Conservation (phyloP, 2,113 vertebrate species). For the Chiloscyllium plagiosum region DNA sequence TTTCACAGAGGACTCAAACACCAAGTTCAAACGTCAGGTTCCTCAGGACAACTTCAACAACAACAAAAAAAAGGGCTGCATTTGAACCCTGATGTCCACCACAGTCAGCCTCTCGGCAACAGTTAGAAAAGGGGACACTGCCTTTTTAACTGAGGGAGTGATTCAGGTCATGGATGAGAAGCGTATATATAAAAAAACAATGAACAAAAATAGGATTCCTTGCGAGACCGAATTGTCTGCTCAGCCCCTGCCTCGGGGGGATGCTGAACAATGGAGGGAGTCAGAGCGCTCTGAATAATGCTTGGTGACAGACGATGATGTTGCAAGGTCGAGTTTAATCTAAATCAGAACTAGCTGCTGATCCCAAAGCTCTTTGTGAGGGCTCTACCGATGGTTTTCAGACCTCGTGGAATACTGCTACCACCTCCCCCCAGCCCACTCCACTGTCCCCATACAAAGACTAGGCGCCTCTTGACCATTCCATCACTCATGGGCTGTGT, state of each 20-base stretch:
- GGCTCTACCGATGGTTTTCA: background rate
- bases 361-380: too few species aligned
- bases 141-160: background rate
- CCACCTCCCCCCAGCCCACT: background rate
- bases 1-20: background rate
- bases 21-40: conserved; percentile 34
- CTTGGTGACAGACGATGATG: background rate
- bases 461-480: background rate
- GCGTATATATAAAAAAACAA: background rate
- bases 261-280: background rate
- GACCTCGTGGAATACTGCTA: background rate
- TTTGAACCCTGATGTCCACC: background rate
- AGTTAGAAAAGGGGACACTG: background rate
- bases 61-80: background rate
- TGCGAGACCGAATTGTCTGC: background rate
- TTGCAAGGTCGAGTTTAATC: background rate
- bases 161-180: background rate
- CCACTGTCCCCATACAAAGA: background rate
- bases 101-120: background rate
- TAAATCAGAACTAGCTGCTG: background rate
- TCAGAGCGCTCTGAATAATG: background rate
- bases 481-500: background rate
- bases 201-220: background rate
- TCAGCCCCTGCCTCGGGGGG: background rate
- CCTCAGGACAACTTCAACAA: background rate